phyloP scores from a whole-genome alignment of 2,888 invertebrate genomes.

The Megaustenia siamemsis region DNA sequence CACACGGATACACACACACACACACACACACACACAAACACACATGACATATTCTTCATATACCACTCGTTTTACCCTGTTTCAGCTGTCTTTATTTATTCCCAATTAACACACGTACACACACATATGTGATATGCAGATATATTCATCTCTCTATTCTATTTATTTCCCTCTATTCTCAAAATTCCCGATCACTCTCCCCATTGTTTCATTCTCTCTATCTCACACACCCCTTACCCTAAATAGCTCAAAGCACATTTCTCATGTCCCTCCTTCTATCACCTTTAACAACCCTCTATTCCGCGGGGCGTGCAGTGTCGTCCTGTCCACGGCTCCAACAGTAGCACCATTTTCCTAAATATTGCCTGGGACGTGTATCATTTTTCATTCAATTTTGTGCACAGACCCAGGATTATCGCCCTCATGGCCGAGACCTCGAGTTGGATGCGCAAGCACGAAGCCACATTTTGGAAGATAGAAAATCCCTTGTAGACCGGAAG shows the following conservation, averaged over 20 bases:
- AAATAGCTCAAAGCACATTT: not conserved
- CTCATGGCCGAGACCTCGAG: constrained; percentile 39
- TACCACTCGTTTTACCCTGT: too few relatives aligned
- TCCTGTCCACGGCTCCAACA: not conserved
- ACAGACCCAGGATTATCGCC: constrained; percentile 39
- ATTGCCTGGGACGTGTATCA: constrained; percentile 35
- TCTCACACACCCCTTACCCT: not conserved
- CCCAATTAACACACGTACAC: too few relatives aligned
- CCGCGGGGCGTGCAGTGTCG: not conserved
- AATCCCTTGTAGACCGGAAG: constrained; percentile 52
- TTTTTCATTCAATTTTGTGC: constrained; percentile 51
- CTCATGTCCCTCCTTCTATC: not conserved
- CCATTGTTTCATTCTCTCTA: not conserved
- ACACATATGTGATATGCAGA: too few relatives aligned
- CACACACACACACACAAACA: too few relatives aligned
- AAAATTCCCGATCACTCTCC: too few relatives aligned
- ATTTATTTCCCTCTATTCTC: too few relatives aligned
- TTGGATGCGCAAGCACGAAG: constrained; percentile 42
- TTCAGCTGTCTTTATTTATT: too few relatives aligned
- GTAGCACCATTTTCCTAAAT: constrained; percentile 45
- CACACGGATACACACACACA: too few relatives aligned
- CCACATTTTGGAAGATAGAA: constrained; percentile 52
- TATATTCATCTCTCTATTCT: too few relatives aligned
- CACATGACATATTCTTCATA: too few relatives aligned
- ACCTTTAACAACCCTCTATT: not conserved